Evolutionary conservation across 53 echinoderm and acorn worm species (phyloP).

Genomic region (Pentamera pediparva): DNA sequence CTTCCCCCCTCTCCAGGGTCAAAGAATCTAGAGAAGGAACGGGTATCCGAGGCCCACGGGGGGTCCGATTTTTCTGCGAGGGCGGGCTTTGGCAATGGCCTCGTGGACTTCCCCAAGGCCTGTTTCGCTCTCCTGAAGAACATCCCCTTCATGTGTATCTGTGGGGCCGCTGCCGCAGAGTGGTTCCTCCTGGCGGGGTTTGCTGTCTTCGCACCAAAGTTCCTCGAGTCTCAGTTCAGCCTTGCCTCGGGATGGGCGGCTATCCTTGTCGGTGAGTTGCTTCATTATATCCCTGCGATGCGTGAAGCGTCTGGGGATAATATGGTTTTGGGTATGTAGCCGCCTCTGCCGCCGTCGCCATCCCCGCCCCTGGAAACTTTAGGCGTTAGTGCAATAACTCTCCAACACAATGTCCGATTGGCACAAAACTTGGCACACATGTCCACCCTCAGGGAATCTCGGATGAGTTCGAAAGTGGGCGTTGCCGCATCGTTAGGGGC

Average conservation of each 20-base stretch:
- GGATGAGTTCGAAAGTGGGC: too few species aligned
- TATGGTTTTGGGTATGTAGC: too few species aligned
- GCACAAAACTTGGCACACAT: too few species aligned
- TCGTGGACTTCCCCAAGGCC: slow-evolving; percentile 84
- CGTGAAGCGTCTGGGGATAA: too few species aligned
- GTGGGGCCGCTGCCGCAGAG: slow-evolving; percentile 71
- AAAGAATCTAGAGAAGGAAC: slow-evolving; percentile 48
- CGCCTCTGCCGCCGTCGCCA: too few species aligned
- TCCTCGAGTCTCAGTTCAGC: slow-evolving; percentile 89
- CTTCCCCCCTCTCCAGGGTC: slow-evolving; percentile 45
- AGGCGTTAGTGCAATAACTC: too few species aligned
- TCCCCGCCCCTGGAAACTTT: too few species aligned
- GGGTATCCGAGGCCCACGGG: slow-evolving; percentile 78
- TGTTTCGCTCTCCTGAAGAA: slow-evolving; percentile 61
- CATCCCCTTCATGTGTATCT: slow-evolving; percentile 89
- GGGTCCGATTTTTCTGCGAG: slow-evolving; percentile 65
- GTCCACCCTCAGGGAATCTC: too few species aligned
- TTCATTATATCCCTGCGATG: not conserved
- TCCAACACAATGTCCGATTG: too few species aligned
- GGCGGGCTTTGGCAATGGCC: slow-evolving; percentile 81
- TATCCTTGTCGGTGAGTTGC: slow-evolving; percentile 79
- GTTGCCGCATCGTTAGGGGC: too few species aligned
- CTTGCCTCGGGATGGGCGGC: slow-evolving; percentile 83
- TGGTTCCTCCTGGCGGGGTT: slow-evolving; percentile 85
- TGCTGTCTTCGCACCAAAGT: slow-evolving; percentile 93